Evolutionary conservation across 2,888 invertebrate species (phyloP).

Genomic region (Agrochola macilenta): DNA sequence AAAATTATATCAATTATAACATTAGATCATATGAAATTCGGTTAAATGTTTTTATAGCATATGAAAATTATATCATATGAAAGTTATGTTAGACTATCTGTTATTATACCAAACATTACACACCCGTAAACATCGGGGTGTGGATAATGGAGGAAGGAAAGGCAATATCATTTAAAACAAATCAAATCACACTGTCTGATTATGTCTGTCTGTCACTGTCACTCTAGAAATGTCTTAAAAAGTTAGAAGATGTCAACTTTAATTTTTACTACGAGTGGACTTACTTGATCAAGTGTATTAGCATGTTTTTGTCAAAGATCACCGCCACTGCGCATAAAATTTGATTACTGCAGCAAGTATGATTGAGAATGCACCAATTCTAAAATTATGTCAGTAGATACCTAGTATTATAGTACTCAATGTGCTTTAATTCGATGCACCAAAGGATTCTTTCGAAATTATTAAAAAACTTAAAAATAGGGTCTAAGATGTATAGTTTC

Average conservation of each 20-base stretch:
- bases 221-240: no score
- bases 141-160: background rate
- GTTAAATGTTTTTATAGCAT: no score
- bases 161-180: slow-evolving; percentile 2
- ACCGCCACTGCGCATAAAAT: background rate
- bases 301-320: background rate
- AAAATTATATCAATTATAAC: no score
- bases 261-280: background rate
- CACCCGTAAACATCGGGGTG: slow-evolving; percentile 41
- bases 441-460: background rate
- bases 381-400: background rate
- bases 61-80: no score
- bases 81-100: no score
- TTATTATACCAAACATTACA: no score
- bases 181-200: no score
- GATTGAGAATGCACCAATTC: background rate
- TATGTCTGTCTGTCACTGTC: no score
- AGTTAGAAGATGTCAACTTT: background rate
- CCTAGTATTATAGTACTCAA: background rate
- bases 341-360: background rate
- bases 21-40: no score
- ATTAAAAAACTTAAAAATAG: background rate
- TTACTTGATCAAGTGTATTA: background rate
- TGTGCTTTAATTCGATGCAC: background rate
- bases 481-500: background rate